Base-by-base conservation (phyloP, 2,113 vertebrate genomes). In the Cettia cetti region DNA sequence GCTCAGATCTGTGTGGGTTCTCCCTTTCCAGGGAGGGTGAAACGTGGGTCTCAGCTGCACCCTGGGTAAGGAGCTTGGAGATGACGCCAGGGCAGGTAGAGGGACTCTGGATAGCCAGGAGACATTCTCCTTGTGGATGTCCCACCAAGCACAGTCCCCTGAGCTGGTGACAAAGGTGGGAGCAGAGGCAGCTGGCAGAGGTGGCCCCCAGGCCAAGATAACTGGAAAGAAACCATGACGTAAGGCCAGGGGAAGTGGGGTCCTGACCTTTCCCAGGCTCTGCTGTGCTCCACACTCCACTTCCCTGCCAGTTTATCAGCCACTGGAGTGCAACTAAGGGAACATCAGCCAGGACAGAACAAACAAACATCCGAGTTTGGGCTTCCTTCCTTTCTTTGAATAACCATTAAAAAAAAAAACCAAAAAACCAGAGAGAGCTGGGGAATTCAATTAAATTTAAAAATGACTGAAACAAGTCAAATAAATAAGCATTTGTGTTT, bases 251-350 rank as follows among this genome's bases (percentile, higher is more conserved):
- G 96, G 93, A 88, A 96, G 84, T 19, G 11, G 61, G 82, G 86
- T 91, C 93, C 76, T 13, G 92, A 92, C 96, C 96, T 97, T 97
- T 97, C 97, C 96, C 95, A 97, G 96, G 96, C 97, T 95, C 96
- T 20, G 70, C 82, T 2, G 69, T 89, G 95, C 95, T 95, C 95
- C 93, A n/a, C 11, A 1, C 93, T 89, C 91, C 68, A 1, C 42
- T 85, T 92, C 91, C 91, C 91, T 85, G 95, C 90, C 89, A 91
- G 89, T 95, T 94, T 80, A 96, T 97, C 94, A 13, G 94, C 76
- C 86, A 22, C 63, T 97, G 95, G 95, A 96, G 82, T 13, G 2
- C 18, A 11, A 96, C 96, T 95, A 97, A 96, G 93, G 78, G 93
- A 96, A 96, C 85, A 96, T 94, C 82, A 1, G 93, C 90, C 89